Evolutionary conservation across 1,140 invertebrate genomes (phyloP), one percentile per base, ranked within the genome.

Genomic region (Drosophila bocki): DNA sequence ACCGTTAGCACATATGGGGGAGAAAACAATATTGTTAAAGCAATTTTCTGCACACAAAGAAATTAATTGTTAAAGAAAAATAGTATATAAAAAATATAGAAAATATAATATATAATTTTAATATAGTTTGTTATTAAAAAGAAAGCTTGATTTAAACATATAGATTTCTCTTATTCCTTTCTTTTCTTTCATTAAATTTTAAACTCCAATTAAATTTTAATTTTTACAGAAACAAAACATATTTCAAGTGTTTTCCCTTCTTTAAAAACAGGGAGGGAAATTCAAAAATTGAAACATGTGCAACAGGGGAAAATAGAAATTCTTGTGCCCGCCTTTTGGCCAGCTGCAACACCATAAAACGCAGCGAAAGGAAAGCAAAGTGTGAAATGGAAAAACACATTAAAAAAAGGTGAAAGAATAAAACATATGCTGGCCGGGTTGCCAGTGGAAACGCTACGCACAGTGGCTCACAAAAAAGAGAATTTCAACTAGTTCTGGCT

Each of bases 21-120:
- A 35, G 48, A 81, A 78, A 65, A 78, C 58, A 75, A 68, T 82
- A 82, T 82, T 82, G 80, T 70, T 77, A 86, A 87, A 70, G 72
- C 59, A 72, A 32, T 35, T 67, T 68, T 68, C 42, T 39, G 61
- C 33, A 54, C 51, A 22, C 7, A 54, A 9, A 37, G 33, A 37
- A 37, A 37, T 22, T 15, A 15, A 22, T 53, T 33, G 15, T 26
- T 51, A 0, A 51, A 19, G 26, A 0, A 12, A 19, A 53, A 26
- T 8, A 29, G 0, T 29, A 29, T 29, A 29, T 6, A 29, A 3
- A 15, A 26, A 26, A 19, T 26, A 8, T 7, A 13, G 0, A 22
- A 22, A 13, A 3, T 1, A 44, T 26, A 19, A 12, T 22, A 12
- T 22, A 6, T 13, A 26, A 26, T 1, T 26, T 26, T 26, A 42